A percentile compares a stretch with the other conserved stretches of the same genome.
phyloP scores from a whole-genome alignment of 2,113 vertebrate genomes.

The Arothron firmamentum region DNA sequence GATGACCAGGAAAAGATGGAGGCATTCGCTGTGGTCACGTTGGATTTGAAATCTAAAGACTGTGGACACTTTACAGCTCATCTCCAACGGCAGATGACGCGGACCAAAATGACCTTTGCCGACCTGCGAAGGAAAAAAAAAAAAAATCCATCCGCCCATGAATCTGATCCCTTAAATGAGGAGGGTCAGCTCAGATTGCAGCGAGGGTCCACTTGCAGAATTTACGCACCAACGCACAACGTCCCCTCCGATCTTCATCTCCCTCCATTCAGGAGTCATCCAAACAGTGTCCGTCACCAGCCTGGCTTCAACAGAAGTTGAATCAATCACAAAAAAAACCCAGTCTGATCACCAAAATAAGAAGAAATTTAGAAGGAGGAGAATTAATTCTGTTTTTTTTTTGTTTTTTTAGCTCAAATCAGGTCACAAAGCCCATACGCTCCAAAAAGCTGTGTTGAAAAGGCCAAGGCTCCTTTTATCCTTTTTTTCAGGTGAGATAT shows the following conservation, averaged over 20 bases:
- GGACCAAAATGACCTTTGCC: no score
- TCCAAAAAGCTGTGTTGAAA: slow-evolving; percentile 22
- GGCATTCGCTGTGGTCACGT: no score
- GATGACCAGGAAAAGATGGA: no score
- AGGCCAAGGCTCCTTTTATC: slow-evolving; percentile 1
- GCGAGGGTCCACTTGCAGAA: slow-evolving; percentile 22
- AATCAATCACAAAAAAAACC: slow-evolving; percentile 29
- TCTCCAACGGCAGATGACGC: no score
- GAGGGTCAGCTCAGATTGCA: slow-evolving; percentile 9
- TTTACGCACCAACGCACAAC: background rate
- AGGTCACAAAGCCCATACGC: slow-evolving; percentile 4
- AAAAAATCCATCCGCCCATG: no score
- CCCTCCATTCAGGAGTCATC: slow-evolving; percentile 17
- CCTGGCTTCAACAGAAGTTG: slow-evolving; percentile 46
- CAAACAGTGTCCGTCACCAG: slow-evolving; percentile 32
- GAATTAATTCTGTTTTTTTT: no score
- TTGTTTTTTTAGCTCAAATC: no score
- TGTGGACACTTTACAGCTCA: no score
- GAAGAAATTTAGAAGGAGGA: no score
- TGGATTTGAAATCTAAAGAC: no score
- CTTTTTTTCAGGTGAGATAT: no score
- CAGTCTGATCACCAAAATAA: background rate
- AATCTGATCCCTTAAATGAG: slow-evolving; percentile 15
- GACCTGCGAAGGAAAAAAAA: no score
- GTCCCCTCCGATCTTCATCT: slow-evolving; percentile 26